Evolutionary conservation across 1,140 invertebrate genomes (phyloP).

Genomic region (Neoseiulus cucumeris): DNA sequence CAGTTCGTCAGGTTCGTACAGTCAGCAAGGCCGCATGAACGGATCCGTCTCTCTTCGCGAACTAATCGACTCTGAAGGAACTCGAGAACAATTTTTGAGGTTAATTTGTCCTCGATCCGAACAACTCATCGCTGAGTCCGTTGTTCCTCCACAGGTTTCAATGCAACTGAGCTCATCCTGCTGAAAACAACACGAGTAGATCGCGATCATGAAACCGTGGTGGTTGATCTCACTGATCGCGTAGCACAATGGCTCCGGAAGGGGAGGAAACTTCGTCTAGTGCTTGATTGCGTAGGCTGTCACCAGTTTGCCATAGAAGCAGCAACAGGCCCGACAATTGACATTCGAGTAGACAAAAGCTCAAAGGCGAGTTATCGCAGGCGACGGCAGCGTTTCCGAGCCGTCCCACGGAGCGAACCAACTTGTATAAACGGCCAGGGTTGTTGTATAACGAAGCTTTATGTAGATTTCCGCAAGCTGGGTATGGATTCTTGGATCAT

Average conservation of each 20-base stretch:
- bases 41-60: background rate
- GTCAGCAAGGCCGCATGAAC: background rate
- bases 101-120: background rate
- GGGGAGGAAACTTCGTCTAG: constrained; percentile 41
- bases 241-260: background rate
- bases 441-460: constrained; percentile 75
- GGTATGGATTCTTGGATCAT: constrained; percentile 93
- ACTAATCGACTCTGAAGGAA: background rate
- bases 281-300: constrained; percentile 58
- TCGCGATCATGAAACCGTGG: background rate
- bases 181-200: background rate
- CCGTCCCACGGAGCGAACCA: constrained; percentile 19
- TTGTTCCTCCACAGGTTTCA: background rate
- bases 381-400: constrained; percentile 17
- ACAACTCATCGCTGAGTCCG: background rate
- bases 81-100: background rate
- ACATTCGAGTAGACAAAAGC: background rate
- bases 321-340: background rate
- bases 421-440: constrained; percentile 16
- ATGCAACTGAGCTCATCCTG: background rate
- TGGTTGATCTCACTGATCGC: background rate
- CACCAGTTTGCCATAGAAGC: background rate
- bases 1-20: background rate
- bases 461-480: constrained; percentile 66
- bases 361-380: background rate